Base-by-base conservation (phyloP, 1,140 invertebrate species). In the Leucophenga varia region DNA sequence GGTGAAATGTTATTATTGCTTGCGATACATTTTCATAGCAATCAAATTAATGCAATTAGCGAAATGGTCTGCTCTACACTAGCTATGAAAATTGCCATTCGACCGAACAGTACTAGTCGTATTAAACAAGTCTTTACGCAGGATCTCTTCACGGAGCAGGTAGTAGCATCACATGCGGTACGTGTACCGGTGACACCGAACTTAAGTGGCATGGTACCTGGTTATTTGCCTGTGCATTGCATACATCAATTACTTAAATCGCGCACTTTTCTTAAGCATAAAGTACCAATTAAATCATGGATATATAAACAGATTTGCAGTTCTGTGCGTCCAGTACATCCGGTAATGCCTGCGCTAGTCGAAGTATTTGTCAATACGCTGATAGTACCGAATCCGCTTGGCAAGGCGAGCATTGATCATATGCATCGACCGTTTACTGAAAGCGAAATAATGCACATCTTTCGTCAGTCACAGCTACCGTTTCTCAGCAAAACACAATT, bases 141-240 rank as follows among this genome's bases (percentile, higher is more conserved):
- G 64, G 94, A 98, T 71, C 92, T 98, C 54, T 98, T 98, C 72
- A 97, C 93, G 2, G 95, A 98, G 77, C 93, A 97, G 80, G 93
- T 97, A 25, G 93, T 98, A 1, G 94, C 95, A 0, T 82, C 92
- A 14, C 94, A 97, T 78, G 95, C 95, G 1, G 91, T 97, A 0
- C 93, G 93, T 72, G 93, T 98, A 14, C 92, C 94, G 0, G 95
- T 98, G 0, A 98, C 95, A 0, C 82, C 84, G 1, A 88, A 88
- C 65, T 78, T 98, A 5, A 96, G 90, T 77, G 91, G 89, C 16
- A 89, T 88, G 49, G 90, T 96, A 44, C 82, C 84, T 2, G 95
- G 95, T 14, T 98, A 96, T 78, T 76, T 99, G 44, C 95, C 95
- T 0, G 91, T 98, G 18, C 95, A 99, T 76, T 98, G 95, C 72